Evolutionary conservation across 2,797 vertebrate species (phyloP), one percentile per base, ranked within the genome.

Genomic region (Potorous gilbertii): DNA sequence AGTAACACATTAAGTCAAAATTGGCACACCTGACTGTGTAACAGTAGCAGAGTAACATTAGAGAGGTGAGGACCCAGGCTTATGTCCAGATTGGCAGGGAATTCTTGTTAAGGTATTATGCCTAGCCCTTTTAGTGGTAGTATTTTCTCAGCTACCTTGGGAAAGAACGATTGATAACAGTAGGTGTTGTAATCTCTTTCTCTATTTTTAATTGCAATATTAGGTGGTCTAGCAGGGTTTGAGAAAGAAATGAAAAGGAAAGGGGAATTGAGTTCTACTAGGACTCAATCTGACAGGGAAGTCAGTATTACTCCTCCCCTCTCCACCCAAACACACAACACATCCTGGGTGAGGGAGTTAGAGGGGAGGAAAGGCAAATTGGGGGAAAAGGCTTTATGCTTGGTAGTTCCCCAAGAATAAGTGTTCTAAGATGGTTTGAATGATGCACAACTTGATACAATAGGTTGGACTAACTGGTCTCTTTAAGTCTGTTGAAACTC

Each of bases 301-400:
- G 54, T 90, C 91, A 90, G 31, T 74, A 14, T 74, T 40, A 40
- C 18, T 66, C 66, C 1, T 34, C 18, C 62, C 34, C 24, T 62
- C 34, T 34, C 27, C 34, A 74, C 62, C 62, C 34, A n/a, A 74
- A 21, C n/a, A n/a, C n/a, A 40, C 14, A 40, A 74, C 13, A 74
- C 62, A 34, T 34, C 6, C 18, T 8, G 18, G 16, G 18, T 21
- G 6, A 74, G 66, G 27, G 66, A 40, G 59, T 62, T 62, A 14
- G 29, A 11, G 31, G 9, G 16, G 18, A 74, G 66, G n/a, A 74
- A 40, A 74, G 66, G 66, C 8, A 24, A 9, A n/a, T 66, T 59
- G 93, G 90, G 91, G 90, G 52, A 91, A 56, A 52, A 93, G 91
- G 34, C 34, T 57, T 54, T 91, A 12, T 95, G 29, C 57, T 57